These are phyloP conservation scores for Sardina pilchardus DNA, from an alignment of 2,113 vertebrate genomes.

Conservation along the genomic window DNA sequence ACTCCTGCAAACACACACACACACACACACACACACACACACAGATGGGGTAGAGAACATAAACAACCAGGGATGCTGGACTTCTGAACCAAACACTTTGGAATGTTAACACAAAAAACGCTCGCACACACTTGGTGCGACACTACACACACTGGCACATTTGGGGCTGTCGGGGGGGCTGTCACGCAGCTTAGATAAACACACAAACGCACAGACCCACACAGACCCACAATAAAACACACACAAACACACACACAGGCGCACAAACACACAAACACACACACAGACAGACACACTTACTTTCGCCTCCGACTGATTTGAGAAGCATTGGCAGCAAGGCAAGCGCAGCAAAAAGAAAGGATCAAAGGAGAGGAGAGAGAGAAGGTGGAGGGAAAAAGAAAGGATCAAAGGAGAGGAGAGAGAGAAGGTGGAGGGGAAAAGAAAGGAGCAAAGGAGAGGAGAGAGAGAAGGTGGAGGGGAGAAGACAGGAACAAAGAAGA, in stretches of 20 bases:
- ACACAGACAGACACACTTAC: conserved; percentile 26
- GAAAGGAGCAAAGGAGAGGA: no score
- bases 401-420: neutral
- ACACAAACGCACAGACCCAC: neutral
- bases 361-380: neutral
- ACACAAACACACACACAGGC: neutral
- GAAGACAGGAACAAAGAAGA: neutral
- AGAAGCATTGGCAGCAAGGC: conserved; percentile 17
- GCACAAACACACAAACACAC: neutral
- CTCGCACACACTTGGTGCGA: neutral
- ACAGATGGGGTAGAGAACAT: no score
- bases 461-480: neutral
- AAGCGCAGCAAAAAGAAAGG: neutral
- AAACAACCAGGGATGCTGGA: neutral
- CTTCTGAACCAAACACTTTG: neutral
- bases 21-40: no score
- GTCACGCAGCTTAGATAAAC: neutral
- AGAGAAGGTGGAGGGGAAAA: neutral
- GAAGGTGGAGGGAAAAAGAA: neutral
- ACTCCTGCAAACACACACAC: no score
- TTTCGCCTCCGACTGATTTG: conserved; percentile 39
- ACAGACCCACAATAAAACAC: neutral
- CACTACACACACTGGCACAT: neutral
- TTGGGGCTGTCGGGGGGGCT: neutral
- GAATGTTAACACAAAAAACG: neutral